Base-by-base conservation (phyloP, 2,888 invertebrate species). In the Bombylius major region DNA sequence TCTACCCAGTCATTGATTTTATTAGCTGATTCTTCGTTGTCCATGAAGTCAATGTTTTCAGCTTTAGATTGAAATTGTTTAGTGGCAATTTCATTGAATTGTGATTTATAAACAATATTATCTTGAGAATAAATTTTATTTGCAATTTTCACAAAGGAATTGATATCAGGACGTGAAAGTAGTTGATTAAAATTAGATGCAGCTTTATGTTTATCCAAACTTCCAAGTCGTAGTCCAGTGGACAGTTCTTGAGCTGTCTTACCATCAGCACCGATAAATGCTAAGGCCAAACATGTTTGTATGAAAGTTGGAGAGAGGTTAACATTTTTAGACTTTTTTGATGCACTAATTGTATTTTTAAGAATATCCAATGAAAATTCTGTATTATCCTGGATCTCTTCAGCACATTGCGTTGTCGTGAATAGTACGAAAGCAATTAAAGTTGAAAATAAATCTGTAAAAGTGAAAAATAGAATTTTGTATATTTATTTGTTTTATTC, bases 1-100 rank as follows among this genome's bases (percentile, higher is more conserved):
- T 84, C 83, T 53, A 84, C 90, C 91, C 93, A 96, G 42, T 70
- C 62, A 67, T 96, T 97, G 49, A 97, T 91, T 0, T 67, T 70
- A 1, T 70, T 64, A 1, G 78, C 79, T 6, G 82, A 78, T 51
- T 68, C 70, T 1, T 62, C 65, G 13, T 75, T 72, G 8, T 78
- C 60, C 0, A 53, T 62, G 63, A 91, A 91, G 66, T 89, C 69
- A 1, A 89, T 62, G 56, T 75, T 75, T 64, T 86, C 78, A 5
- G 82, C 78, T 14, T 78, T 79, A 11, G 87, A 82, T 51, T 78
- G 75, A 67, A 87, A 89, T 39, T 81, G 72, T 47, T 80, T 77
- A 11, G 77, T 69, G 0, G 86, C 79, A 56, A 82, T 74, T 5
- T 76, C 70, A 62, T 80, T 76, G 61, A 84, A 82, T 42, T 42